Evolutionary conservation across 2,113 vertebrate genomes (phyloP).

Genomic region (Salvelinus sp.): DNA sequence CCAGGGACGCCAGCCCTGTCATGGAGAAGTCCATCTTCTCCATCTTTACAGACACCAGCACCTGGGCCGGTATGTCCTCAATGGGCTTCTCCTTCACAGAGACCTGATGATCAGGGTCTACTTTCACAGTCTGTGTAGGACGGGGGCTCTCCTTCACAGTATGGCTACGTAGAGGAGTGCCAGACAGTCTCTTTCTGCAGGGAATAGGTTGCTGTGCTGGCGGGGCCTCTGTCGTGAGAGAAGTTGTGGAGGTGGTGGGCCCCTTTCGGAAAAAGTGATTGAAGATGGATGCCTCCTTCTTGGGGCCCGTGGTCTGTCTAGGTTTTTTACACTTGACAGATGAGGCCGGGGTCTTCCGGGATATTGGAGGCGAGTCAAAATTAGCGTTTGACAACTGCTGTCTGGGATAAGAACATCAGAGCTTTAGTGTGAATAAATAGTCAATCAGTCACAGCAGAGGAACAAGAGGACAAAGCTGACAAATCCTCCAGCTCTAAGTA

Average conservation of each 20-base stretch:
- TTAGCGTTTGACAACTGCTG: constrained; percentile 74
- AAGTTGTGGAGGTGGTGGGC: constrained; percentile 24
- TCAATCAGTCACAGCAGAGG: neutral
- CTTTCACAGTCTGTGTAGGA: constrained; percentile 12
- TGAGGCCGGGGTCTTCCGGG: constrained; percentile 59
- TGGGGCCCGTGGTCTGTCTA: constrained; percentile 36
- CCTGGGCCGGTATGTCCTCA: constrained; percentile 9
- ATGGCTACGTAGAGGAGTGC: too few relatives aligned
- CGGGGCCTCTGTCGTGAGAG: constrained; percentile 16
- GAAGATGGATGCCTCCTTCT: constrained; percentile 50
- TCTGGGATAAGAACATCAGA: constrained; percentile 60
- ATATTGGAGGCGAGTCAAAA: constrained; percentile 73
- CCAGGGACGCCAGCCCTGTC: neutral
- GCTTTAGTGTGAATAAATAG: neutral
- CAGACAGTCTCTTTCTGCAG: neutral
- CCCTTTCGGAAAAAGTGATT: constrained; percentile 72
- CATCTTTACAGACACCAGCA: constrained; percentile 39
- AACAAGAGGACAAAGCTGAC: neutral
- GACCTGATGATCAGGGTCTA: neutral
- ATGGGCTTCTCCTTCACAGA: constrained; percentile 41
- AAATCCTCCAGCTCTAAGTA: too few relatives aligned
- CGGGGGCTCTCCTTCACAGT: neutral
- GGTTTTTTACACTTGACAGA: constrained; percentile 53
- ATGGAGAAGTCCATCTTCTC: neutral
- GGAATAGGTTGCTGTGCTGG: neutral